Evolutionary conservation across 2,113 vertebrate species (phyloP), one percentile per base, ranked within the genome.

Genomic region (Ahaetulla prasina): DNA sequence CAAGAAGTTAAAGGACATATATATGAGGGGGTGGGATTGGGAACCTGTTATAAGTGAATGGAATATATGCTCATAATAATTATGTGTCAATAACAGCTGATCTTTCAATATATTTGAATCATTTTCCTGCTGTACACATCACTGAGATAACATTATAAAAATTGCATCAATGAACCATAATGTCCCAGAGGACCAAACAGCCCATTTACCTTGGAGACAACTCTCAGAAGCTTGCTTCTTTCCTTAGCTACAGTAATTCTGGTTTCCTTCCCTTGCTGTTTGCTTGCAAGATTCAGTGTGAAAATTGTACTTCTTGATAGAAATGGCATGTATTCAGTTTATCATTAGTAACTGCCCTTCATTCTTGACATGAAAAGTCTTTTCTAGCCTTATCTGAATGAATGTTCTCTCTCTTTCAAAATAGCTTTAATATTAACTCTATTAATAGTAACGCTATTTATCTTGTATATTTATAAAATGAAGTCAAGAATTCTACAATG

Each of bases 151-250:
- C 68, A 89, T 18, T 80, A 54, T 55, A 94, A 94, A 95, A 95
- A 90, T 92, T 95, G 90, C n/a, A 95, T 18, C 80, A 54, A 88
- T 30, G 91, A 90, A 27, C 91, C 27, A 45, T 23, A 27, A 89
- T 86, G 87, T 54, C 94, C 90, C 55, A 95, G 93, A 93, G 91
- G 5, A 91, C n/a, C n/a, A n/a, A 89, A 90, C 87, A 88, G 91
- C 94, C 85, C 14, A 85, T 93, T 93, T 89, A 27, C 87, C 89
- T 91, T 92, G 92, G 88, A 57, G 89, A 60, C 93, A 92, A 25
- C 45, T 95, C 91, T 93, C 52, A 92, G 89, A 89, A 92, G 8
- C 85, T 87, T 92, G 87, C 35, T 92, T 92, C 47, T 35, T n/a
- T n/a, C n/a, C 25, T 57, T 16, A 89, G 68, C 35, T 88, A n/a